Evolutionary conservation across 2,888 invertebrate species (phyloP), one percentile per base, ranked within the genome.

Genomic region (Diarsia mendica): DNA sequence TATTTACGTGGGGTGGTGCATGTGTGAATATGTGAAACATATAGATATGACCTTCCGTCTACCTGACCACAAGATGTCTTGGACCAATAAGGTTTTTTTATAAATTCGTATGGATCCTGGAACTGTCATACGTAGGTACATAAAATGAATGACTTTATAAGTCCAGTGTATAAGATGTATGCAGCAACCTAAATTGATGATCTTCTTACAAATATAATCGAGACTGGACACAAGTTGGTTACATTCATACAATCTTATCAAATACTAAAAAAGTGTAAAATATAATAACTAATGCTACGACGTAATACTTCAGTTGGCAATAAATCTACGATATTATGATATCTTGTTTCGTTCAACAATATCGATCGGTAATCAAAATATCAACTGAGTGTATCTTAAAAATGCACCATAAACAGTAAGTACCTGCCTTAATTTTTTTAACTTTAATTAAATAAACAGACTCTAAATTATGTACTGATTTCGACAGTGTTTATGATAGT

Each of bases 281-380:
- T 71, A 53, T n/a, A 18, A 53, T 78, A 58, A 51, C 70, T 79
- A 48, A 53, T 18, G 28, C 3, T 46, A 53, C 13, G 4, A 71
- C 28, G 51, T 79, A 61, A 61, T 63, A 79, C 51, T 72, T 79
- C 23, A 48, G 46, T 18, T 61, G 33, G 46, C 20, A 79, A 76
- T 79, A 79, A 72, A 60, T 58, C 70, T 33, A 46, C 11, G 15
- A 71, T 60, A 71, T 51, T 67, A 55, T 13, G 13, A 23, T 39
- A 28, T 67, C 44, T 68, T 15, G 15, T 51, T 67, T 44, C 8
- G 1, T 67, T 48, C 23, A 51, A 78, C 8, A 66, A 75, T 49
- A 58, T 44, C 28, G n/a, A 44, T 46, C 13, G 61, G 46, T 18
- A 4, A 28, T 18, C 6, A 0, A 48, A 67, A 78, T 33, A 60